These are phyloP conservation scores for Nezara viridula DNA, from an alignment of 2,888 invertebrate genomes.

Conservation along the genomic window DNA sequence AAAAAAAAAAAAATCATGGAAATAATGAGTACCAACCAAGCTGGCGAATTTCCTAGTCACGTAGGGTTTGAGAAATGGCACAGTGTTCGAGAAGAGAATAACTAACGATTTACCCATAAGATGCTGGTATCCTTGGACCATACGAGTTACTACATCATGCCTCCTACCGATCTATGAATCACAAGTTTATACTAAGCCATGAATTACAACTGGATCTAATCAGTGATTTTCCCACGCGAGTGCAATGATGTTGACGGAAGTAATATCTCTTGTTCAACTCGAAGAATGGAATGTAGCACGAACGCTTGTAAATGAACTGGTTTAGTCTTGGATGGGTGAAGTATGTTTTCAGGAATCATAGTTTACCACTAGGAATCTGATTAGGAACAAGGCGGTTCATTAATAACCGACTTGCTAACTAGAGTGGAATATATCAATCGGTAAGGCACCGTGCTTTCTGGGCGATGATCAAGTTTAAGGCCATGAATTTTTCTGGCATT, in stretches of 20 bases:
- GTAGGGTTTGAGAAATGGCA: background rate
- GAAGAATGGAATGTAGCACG: background rate
- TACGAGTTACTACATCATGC: background rate
- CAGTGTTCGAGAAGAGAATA: background rate
- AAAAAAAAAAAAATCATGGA: background rate
- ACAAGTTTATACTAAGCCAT: background rate
- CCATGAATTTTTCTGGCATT: too few relatives aligned
- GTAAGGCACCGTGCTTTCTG: too few relatives aligned
- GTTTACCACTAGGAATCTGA: background rate
- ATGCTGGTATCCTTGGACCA: background rate
- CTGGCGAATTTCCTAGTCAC: background rate
- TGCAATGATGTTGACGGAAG: background rate
- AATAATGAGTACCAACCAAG: background rate
- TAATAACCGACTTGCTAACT: background rate
- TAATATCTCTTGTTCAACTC: background rate
- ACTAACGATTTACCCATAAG: background rate
- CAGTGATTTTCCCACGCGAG: background rate
- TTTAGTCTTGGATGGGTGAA: too few relatives aligned
- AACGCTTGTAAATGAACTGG: too few relatives aligned
- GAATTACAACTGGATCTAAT: background rate
- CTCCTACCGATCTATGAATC: constrained; percentile 12
- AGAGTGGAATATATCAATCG: background rate
- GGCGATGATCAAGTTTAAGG: too few relatives aligned
- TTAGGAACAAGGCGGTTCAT: background rate
- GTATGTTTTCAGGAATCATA: too few relatives aligned